Evolutionary conservation across 2,888 invertebrate species (phyloP).

Genomic region (Psylliodes chrysocephalus): DNA sequence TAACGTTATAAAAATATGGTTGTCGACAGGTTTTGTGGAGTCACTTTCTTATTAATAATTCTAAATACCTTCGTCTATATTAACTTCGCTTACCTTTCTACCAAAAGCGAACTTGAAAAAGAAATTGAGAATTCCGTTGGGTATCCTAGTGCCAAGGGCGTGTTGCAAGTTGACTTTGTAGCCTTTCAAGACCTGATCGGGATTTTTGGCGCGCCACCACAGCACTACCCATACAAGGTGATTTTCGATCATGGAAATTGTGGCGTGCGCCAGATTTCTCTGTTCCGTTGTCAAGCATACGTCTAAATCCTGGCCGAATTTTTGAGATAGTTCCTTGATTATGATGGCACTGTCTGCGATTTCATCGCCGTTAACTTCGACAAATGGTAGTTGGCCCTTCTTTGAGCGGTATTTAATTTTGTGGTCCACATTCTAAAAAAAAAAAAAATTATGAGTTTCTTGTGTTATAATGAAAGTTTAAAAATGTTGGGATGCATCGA

Average conservation of each 20-base stretch:
- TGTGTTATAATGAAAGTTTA: too few relatives aligned
- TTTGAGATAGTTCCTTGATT: constrained; percentile 85
- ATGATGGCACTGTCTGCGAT: constrained; percentile 92
- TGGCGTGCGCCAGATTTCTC: constrained; percentile 88
- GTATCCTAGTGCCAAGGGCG: constrained; percentile 87
- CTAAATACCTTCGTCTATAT: too few relatives aligned
- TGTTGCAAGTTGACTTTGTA: constrained; percentile 92
- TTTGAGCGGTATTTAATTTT: constrained; percentile 93
- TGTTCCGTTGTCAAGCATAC: constrained; percentile 85
- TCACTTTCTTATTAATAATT: too few relatives aligned
- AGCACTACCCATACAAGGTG: constrained; percentile 93
- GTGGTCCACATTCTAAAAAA: constrained; percentile 90
- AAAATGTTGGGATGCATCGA: too few relatives aligned
- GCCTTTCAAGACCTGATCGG: constrained; percentile 88
- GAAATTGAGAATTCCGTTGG: constrained; percentile 87
- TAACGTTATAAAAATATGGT: too few relatives aligned
- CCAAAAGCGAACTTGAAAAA: constrained; percentile 89
- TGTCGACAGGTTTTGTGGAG: too few relatives aligned
- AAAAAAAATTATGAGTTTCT: too few relatives aligned
- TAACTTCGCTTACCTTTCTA: constrained; percentile 74
- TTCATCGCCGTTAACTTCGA: constrained; percentile 94
- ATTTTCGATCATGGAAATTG: constrained; percentile 94
- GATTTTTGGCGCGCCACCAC: constrained; percentile 93
- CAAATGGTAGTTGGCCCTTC: constrained; percentile 94
- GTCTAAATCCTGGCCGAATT: constrained; percentile 86